Conservation (phyloP, 2,888 invertebrate genomes). For the Drosophila antonietae region DNA sequence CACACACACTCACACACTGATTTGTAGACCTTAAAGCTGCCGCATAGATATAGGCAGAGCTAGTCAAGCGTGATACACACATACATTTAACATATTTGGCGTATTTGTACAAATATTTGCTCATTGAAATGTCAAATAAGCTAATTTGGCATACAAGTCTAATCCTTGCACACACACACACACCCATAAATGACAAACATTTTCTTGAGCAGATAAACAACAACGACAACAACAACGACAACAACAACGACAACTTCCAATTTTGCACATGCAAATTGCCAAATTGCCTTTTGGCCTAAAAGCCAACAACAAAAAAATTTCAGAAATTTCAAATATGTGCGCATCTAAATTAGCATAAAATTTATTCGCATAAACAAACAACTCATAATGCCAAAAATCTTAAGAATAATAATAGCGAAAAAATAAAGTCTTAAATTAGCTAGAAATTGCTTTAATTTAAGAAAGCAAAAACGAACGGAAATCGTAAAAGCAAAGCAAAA, state of each 20-base stretch:
- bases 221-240: constrained; percentile 9
- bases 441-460: not conserved
- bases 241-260: constrained; percentile 22
- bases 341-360: constrained; percentile 65
- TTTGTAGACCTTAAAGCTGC: constrained; percentile 35
- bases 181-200: constrained; percentile 49
- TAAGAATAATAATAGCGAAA: not conserved
- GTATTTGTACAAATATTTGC: constrained; percentile 66
- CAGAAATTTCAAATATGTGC: constrained; percentile 55
- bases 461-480: not conserved
- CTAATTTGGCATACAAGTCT: constrained; percentile 72
- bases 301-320: constrained; percentile 6
- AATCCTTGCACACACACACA: constrained; percentile 27
- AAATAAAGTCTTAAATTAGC: not conserved
- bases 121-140: constrained; percentile 76
- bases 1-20: not conserved
- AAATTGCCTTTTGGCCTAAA: constrained; percentile 39
- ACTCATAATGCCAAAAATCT: constrained; percentile 3
- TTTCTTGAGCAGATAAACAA: constrained; percentile 50
- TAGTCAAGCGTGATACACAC: constrained; percentile 37
- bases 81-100: constrained; percentile 27
- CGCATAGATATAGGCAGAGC: not conserved
- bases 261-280: constrained; percentile 56
- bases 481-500: not conserved
- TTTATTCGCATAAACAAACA: constrained; percentile 15